These are phyloP conservation scores for Macrophya annulata DNA, from an alignment of 2,888 invertebrate species.

Conservation along the genomic window DNA sequence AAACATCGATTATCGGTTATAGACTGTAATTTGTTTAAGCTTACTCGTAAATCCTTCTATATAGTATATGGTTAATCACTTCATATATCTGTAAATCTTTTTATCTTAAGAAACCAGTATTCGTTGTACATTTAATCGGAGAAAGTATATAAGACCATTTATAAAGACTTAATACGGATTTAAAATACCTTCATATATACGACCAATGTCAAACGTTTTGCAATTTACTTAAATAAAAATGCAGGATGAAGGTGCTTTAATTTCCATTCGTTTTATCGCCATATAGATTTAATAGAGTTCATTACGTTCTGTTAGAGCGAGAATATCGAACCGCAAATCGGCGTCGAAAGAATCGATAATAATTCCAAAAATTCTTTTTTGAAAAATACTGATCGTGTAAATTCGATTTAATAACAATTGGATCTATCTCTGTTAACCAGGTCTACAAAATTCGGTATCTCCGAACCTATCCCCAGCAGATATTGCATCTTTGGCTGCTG, in stretches of 20 bases:
- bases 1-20: slow-evolving; percentile 6
- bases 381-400: neutral
- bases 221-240: neutral
- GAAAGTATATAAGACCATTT: neutral
- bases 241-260: neutral
- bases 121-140: neutral
- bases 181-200: neutral
- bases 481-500: slow-evolving; percentile 77
- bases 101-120: neutral
- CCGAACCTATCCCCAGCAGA: slow-evolving; percentile 78
- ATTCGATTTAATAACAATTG: neutral
- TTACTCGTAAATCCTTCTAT: neutral
- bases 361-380: too few relatives aligned
- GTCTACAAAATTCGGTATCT: slow-evolving; percentile 77
- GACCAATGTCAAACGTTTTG: neutral
- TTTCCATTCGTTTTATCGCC: neutral
- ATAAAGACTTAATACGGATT: neutral
- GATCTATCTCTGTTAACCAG: slow-evolving; percentile 61
- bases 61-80: neutral
- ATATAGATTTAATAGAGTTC: too few relatives aligned
- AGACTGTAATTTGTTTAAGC: slow-evolving; percentile 33
- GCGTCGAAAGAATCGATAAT: too few relatives aligned
- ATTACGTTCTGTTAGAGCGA: too few relatives aligned
- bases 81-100: neutral
- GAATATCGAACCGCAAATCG: too few relatives aligned